These are phyloP conservation scores for Samia ricini DNA, from an alignment of 1,140 invertebrate species.

Conservation along the genomic window DNA sequence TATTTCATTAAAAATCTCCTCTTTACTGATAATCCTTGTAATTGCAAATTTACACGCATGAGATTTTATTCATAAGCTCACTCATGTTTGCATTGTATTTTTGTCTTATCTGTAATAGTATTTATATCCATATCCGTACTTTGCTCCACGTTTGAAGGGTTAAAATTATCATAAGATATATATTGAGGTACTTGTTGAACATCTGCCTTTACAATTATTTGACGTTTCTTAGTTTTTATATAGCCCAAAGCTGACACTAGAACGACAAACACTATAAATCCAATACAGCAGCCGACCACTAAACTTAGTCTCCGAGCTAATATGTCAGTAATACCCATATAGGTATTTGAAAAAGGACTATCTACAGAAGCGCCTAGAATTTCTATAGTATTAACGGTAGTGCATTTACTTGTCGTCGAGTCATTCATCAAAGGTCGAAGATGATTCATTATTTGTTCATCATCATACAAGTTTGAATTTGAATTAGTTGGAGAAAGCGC, in stretches of 20 bases:
- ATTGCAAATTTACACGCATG: constrained; percentile 2
- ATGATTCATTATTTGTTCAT: constrained; percentile 74
- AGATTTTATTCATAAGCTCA: constrained; percentile 10
- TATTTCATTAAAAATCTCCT: constrained; percentile 36
- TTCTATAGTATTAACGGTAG: constrained; percentile 86
- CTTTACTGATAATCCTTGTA: constrained; percentile 23
- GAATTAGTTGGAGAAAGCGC: constrained; percentile 68
- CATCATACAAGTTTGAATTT: constrained; percentile 54
- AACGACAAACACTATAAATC: constrained; percentile 90
- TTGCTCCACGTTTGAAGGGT: constrained; percentile 69
- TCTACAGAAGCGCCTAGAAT: constrained; percentile 82
- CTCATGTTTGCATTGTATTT: constrained; percentile 36
- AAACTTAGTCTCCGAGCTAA: constrained; percentile 88
- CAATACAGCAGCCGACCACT: constrained; percentile 91
- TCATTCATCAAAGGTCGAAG: constrained; percentile 83
- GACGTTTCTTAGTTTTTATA: constrained; percentile 90
- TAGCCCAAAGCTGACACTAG: constrained; percentile 90
- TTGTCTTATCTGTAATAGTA: constrained; percentile 60
- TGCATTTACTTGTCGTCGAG: constrained; percentile 85
- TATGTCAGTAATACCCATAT: constrained; percentile 82
- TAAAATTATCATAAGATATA: constrained; percentile 73
- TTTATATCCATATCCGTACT: constrained; percentile 68
- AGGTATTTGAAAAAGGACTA: constrained; percentile 82
- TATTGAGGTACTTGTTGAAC: constrained; percentile 79
- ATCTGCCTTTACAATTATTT: constrained; percentile 84